Base-by-base conservation (phyloP, 1,140 invertebrate species). In the Drosophila tani region DNA sequence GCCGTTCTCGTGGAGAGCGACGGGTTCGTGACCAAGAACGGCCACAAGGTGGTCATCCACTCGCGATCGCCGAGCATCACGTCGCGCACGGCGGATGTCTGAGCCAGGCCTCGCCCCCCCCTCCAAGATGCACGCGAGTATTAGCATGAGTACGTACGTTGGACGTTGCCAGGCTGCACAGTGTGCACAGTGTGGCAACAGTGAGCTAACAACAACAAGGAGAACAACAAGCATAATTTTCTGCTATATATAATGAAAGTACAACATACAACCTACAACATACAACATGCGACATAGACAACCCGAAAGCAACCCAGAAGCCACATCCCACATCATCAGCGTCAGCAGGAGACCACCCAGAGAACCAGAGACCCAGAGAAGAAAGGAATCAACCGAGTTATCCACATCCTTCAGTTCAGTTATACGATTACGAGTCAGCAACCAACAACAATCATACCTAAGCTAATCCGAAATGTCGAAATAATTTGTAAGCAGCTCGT, bases 41-140 rank as follows among this genome's bases (percentile, higher is more conserved):
- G 97, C 60, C 96, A 97, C 94, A 96, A 96, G 92, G 97, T 98
- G 88, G 97, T 98, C 92, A 96, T 98, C 91, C 96, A 97, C 93
- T 96, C 96, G 92, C 95, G 96, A 85, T 97, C 96, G 91, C 96
- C 96, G 73, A 97, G 96, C 91, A 95, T 96, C 81, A 96, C 96
- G 79, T 97, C 96, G 83, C 94, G 95, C 81, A 95, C 95, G 74
- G 96, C 96, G 84, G 96, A 97, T 93, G 96, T 97, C 94, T 97
- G 96, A 97, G 94, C 94, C 92, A 92, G 94, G 94, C 93, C 94
- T 93, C 93, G 93, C 93, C 94, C 94, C 93, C 94, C 94, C 93
- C 94, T 93, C 85, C 91, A 93, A 90, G 92, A 93, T 79, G 92
- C 92, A 92, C 91, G 88, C 88, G 90, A 93, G 91, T 92, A 91